Conservation (phyloP, 2,888 invertebrate species). For the Pterostichus madidus region DNA sequence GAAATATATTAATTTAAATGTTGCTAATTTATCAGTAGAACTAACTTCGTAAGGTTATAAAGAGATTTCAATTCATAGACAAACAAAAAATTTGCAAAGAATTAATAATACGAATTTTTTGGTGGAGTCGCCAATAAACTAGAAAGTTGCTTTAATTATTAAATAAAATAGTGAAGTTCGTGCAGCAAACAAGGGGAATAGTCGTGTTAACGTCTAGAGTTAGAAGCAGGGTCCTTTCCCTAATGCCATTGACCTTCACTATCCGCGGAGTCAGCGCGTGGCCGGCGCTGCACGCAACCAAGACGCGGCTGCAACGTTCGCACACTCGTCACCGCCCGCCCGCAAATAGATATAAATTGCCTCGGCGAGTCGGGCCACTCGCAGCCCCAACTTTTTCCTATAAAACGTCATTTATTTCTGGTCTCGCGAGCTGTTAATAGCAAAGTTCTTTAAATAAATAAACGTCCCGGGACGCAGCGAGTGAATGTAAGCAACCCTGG, state of each 20-base stretch:
- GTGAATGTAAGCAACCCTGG: constrained; percentile 36
- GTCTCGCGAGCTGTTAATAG: constrained; percentile 22
- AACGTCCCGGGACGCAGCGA: constrained; percentile 8
- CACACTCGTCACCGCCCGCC: constrained; percentile 12
- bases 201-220: constrained; percentile 33
- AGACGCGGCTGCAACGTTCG: constrained; percentile 20
- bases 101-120: neutral
- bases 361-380: constrained; percentile 2
- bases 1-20: too few species aligned
- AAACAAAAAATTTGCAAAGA: too few species aligned
- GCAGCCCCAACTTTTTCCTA: constrained; percentile 10
- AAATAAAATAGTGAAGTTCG: constrained; percentile 45
- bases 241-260: constrained; percentile 49
- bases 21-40: too few species aligned
- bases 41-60: too few species aligned
- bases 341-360: constrained; percentile 63
- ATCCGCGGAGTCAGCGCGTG: neutral
- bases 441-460: constrained; percentile 60
- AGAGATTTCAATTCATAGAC: too few species aligned
- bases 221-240: constrained; percentile 24
- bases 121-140: constrained; percentile 9
- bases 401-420: constrained; percentile 26
- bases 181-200: constrained; percentile 21
- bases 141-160: constrained; percentile 41
- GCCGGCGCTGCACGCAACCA: constrained; percentile 20